Evolutionary conservation across 1,140 invertebrate genomes (phyloP).

Genomic region (Fopius arisanus): DNA sequence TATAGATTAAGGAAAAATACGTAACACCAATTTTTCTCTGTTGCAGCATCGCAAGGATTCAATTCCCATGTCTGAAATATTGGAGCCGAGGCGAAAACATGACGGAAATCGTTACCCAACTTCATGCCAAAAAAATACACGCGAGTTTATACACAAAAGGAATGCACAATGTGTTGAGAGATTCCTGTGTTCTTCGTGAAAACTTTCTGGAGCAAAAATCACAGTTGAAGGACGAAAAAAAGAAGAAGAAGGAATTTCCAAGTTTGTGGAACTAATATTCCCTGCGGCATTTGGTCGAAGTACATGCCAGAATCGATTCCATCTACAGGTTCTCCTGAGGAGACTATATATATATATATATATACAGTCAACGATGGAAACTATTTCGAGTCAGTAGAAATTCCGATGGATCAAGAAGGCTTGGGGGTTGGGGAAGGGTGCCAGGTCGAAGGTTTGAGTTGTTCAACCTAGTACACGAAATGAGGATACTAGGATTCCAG

Average conservation of each 20-base stretch:
- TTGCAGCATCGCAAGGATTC: too few relatives aligned
- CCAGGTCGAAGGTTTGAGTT: neutral
- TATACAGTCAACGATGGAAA: conserved; percentile 25
- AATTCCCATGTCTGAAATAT: neutral
- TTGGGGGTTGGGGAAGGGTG: neutral
- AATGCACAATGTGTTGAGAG: neutral
- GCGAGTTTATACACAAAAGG: neutral
- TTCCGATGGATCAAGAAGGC: conserved; percentile 30
- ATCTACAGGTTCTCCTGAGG: conserved; percentile 12
- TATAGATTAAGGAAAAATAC: too few relatives aligned
- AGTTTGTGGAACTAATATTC: conserved; percentile 2
- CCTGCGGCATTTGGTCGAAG: conserved; percentile 1
- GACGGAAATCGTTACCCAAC: neutral
- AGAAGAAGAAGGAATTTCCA: neutral
- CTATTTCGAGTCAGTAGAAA: conserved; percentile 32
- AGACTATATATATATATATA: neutral
- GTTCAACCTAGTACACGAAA: neutral
- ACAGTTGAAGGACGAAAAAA: neutral
- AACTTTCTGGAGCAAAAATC: neutral
- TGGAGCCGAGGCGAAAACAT: neutral
- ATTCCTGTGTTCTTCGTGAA: neutral
- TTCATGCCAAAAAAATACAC: neutral
- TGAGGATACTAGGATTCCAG: conserved; percentile 18
- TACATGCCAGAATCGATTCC: conserved; percentile 3
- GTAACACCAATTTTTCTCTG: too few relatives aligned